Conservation (phyloP, 2,888 invertebrate species). For the Lochmaea capreae region DNA sequence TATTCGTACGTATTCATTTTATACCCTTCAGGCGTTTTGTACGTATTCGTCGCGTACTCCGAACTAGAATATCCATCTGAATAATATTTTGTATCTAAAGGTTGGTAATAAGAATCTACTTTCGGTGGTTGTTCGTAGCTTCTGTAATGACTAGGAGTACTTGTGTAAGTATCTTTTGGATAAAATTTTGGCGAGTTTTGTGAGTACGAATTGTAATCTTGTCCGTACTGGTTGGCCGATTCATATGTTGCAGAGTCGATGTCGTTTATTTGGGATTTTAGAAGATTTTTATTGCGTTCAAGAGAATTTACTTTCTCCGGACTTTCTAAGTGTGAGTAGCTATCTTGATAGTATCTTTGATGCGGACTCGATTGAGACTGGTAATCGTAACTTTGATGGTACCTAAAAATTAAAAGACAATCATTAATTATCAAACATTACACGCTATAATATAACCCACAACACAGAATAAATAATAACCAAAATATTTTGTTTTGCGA, state of each 20-base stretch:
- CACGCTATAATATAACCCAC: background rate
- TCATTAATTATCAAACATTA: background rate
- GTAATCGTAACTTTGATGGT: slow-evolving; percentile 51
- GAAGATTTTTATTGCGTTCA: slow-evolving; percentile 58
- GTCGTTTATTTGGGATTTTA: slow-evolving; percentile 60
- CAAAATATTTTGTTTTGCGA: too few species aligned
- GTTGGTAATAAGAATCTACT: slow-evolving; percentile 28
- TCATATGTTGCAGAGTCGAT: slow-evolving; percentile 61
- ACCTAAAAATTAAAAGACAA: background rate
- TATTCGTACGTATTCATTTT: slow-evolving; percentile 62
- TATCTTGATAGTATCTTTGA: slow-evolving; percentile 57
- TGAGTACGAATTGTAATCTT: slow-evolving; percentile 55
- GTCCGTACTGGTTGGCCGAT: slow-evolving; percentile 56
- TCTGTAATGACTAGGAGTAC: slow-evolving; percentile 33
- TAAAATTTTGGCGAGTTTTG: slow-evolving; percentile 54
- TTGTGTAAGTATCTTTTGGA: slow-evolving; percentile 37
- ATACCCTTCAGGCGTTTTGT: slow-evolving; percentile 63
- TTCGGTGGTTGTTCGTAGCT: slow-evolving; percentile 34
- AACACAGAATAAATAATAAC: too few species aligned
- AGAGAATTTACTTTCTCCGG: slow-evolving; percentile 64
- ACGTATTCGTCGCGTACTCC: slow-evolving; percentile 60
- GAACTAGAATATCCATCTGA: slow-evolving; percentile 60
- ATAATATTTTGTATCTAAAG: slow-evolving; percentile 41
- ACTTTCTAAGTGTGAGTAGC: slow-evolving; percentile 63
- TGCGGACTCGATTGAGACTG: slow-evolving; percentile 49